Evolutionary conservation across 2,113 vertebrate genomes (phyloP).

Genomic region (Actenoides lindsayi): DNA sequence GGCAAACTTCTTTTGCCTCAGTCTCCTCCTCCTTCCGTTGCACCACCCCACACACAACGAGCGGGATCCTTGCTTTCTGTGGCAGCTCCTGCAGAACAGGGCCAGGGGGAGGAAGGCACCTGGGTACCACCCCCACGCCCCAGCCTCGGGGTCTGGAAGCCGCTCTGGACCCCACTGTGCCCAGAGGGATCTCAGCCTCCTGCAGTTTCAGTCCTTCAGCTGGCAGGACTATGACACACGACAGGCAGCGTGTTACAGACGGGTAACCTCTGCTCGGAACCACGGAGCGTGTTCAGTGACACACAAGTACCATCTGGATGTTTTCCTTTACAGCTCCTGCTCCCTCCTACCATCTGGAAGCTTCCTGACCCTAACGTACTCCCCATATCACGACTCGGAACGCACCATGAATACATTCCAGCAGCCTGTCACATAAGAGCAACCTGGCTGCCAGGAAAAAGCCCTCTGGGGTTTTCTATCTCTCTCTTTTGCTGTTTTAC

Average conservation of each 20-base stretch:
- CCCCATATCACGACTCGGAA: neutral
- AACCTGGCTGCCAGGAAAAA: neutral
- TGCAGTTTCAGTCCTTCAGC: neutral
- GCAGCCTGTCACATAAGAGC: neutral
- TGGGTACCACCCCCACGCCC: accelerated
- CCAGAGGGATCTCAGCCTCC: neutral
- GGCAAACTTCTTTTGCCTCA: neutral
- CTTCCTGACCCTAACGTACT: neutral
- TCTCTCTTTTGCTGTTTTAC: neutral
- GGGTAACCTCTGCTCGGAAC: neutral
- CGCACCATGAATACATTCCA: neutral
- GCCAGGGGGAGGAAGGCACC: neutral
- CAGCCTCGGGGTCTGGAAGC: neutral
- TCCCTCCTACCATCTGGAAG: neutral
- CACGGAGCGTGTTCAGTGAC: neutral
- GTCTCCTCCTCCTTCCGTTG: neutral
- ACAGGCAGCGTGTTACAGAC: neutral
- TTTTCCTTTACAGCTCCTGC: neutral
- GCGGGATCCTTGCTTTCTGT: neutral
- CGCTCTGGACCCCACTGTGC: neutral
- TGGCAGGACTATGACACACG: neutral
- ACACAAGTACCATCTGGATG: accelerated
- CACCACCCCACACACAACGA: neutral
- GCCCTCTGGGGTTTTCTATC: neutral
- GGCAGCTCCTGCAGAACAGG: neutral